These are phyloP conservation scores for Arbacia lixula DNA, from an alignment of 53 echinoderm and acorn worm species.

Conservation along the genomic window DNA sequence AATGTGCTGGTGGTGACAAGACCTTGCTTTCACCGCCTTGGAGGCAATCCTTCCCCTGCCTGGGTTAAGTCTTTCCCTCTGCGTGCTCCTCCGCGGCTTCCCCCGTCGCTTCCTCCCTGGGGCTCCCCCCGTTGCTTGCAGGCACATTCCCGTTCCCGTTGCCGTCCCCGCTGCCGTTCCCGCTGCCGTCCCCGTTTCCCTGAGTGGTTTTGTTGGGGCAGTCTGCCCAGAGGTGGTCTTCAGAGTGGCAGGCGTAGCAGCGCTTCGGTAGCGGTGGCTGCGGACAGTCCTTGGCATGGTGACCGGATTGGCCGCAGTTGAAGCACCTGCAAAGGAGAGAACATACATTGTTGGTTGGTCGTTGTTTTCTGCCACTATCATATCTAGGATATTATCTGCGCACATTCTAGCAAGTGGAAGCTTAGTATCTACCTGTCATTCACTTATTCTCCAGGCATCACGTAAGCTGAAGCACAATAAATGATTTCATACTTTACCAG, in stretches of 20 bases:
- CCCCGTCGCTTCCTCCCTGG: background rate
- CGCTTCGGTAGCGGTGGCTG: slow-evolving; percentile 88
- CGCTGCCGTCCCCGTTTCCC: slow-evolving; percentile 62
- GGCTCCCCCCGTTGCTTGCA: slow-evolving; percentile 6
- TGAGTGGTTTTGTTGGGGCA: slow-evolving; percentile 89
- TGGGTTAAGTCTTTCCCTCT: slow-evolving; percentile 26
- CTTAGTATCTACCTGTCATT: no score
- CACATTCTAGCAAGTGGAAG: no score
- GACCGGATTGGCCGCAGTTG: slow-evolving; percentile 94
- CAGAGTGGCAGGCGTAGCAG: slow-evolving; percentile 95
- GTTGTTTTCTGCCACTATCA: no score
- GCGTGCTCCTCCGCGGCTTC: background rate
- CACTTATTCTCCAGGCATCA: no score
- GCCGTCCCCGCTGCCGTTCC: slow-evolving; percentile 16
- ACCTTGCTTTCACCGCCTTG: no score
- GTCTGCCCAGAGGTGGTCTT: slow-evolving; percentile 95
- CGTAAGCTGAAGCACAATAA: no score
- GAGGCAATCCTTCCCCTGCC: no score
- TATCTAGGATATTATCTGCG: no score
- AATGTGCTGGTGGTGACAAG: no score
- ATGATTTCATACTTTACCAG: no score
- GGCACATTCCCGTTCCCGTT: background rate
- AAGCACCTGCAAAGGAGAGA: slow-evolving; percentile 97
- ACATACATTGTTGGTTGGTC: no score
- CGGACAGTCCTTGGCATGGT: slow-evolving; percentile 97